Base-by-base conservation (phyloP, 37 sponge, comb jelly and placozoan genomes). In the Ephydatia muelleri region DNA sequence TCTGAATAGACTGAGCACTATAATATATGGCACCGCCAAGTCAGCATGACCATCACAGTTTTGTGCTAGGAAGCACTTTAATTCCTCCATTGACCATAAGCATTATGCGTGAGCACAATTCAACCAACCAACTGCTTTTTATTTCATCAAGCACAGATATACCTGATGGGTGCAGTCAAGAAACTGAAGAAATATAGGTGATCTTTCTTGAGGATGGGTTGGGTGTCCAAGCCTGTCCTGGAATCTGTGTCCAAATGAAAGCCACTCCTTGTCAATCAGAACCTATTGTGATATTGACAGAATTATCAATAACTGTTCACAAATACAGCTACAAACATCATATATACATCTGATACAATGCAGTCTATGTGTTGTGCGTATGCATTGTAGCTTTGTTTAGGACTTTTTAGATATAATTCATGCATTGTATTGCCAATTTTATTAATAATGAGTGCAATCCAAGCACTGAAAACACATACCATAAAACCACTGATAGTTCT, bases 171-270 rank as follows among this genome's bases (percentile, higher is more conserved):
- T 89, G 77, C 96, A 95, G 86, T 99, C 99, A 65, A 99, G 88
- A 81, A 99, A 99, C 73, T 97, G 99, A 3, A 97, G 82, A 78
- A 99, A 99, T 47, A 99, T 92, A 11, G 99, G 99, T 29, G 99
- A 99, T 34, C 97, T 31, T 72, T 99, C 97, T 71, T 88, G 89
- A 29, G 99, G 93, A 39, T 74, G 39, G 72, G 77, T 77, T 23
- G 94, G 94, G 72, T 92, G 81, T 2, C 93, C 99, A 34, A 99
- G 78, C 5, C 99, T 85, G 19, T 99, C 89, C 48, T 90, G 83
- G 72, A 99, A 99, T 78, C 95, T 95, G 87, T 99, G 99, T 28
- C 99, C 99, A 85, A 97, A 99, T 37, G 94, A 87, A 31, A 99
- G 89, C 99, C 99, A 99, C 78, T 99, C 99, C 80, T 97, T 95